Base-by-base conservation (phyloP, 1,140 invertebrate species). In the Anoplophora glabripennis region DNA sequence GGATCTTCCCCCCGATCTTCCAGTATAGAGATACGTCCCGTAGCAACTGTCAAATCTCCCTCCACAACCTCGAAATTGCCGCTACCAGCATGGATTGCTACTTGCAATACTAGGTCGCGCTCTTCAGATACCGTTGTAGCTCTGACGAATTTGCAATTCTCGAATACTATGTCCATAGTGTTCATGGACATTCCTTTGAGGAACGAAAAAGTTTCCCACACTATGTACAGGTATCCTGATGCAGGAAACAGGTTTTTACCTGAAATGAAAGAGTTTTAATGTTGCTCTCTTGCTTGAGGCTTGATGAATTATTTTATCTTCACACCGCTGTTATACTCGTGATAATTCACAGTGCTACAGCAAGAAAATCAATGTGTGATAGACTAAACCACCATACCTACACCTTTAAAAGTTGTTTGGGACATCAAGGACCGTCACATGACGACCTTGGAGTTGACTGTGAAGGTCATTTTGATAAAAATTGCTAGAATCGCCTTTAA, bases 201-300 rank as follows among this genome's bases (percentile, higher is more conserved):
- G 74, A 89, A 84, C 12, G 88, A 89, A 15, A 96, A 71, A 1
- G 91, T 90, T 74, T 93, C 89, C 95, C 94, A 97, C 0, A 90
- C 90, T 11, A 96, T 76, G 4, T 85, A 76, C 53, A 92, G 68
- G 70, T 90, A 98, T 18, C 92, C 93, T 8, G 94, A 95, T 0
- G 93, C 94, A 2, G 95, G 95, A 59, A 92, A 89, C 0, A 97
- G 72, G 62, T 91, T 89, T 66, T 93, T 84, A 1, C 89, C 89
- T 83, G 53, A 33, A 73, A 65, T 15, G n/a, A n/a, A n/a, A n/a
- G n/a, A n/a, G n/a, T n/a, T n/a, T n/a, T n/a, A n/a, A n/a, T n/a
- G n/a, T n/a, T n/a, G n/a, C n/a, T n/a, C n/a, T n/a, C n/a, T n/a
- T n/a, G n/a, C n/a, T n/a, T n/a, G n/a, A n/a, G n/a, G n/a, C n/a